Evolutionary conservation across 92 coral and sea anemone species (phyloP).

Genomic region (Paragorgia papillata): DNA sequence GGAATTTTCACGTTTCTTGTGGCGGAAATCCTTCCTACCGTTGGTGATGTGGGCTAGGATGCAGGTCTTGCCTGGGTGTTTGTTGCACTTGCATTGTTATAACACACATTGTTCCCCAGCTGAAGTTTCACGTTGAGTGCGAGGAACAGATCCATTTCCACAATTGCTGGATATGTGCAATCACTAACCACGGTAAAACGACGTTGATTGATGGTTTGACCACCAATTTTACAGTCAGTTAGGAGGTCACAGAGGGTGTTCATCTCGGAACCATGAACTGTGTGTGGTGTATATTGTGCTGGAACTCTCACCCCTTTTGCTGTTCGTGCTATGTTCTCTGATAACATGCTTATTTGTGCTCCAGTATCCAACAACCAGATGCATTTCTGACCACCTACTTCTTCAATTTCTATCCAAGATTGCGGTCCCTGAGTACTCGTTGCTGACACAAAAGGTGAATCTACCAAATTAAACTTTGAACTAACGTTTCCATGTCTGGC

Average conservation of each 20-base stretch:
- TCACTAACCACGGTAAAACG: conserved; percentile 5
- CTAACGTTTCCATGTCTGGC: neutral
- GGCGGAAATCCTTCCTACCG: conserved; percentile 4
- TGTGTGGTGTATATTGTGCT: conserved; percentile 12
- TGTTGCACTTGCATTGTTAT: neutral
- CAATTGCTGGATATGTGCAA: conserved; percentile 8
- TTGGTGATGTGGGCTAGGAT: neutral
- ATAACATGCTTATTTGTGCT: neutral
- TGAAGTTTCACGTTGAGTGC: neutral
- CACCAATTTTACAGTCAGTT: conserved; percentile 6
- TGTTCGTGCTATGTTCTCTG: conserved; percentile 4
- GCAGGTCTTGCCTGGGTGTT: neutral
- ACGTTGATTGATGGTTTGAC: neutral
- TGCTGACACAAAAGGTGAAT: conserved; percentile 1
- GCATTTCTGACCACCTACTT: conserved; percentile 11
- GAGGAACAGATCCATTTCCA: neutral
- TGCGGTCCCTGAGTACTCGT: neutral
- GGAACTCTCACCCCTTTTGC: neutral
- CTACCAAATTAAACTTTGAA: neutral
- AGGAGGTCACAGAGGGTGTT: neutral
- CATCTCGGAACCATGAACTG: neutral
- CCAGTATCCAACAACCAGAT: conserved; percentile 12
- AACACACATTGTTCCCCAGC: neutral
- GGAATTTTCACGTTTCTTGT: conserved; percentile 10
- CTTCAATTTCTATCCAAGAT: neutral